phyloP scores from a whole-genome alignment of 92 coral and sea anemone species.

The Heteractis magnifica region DNA sequence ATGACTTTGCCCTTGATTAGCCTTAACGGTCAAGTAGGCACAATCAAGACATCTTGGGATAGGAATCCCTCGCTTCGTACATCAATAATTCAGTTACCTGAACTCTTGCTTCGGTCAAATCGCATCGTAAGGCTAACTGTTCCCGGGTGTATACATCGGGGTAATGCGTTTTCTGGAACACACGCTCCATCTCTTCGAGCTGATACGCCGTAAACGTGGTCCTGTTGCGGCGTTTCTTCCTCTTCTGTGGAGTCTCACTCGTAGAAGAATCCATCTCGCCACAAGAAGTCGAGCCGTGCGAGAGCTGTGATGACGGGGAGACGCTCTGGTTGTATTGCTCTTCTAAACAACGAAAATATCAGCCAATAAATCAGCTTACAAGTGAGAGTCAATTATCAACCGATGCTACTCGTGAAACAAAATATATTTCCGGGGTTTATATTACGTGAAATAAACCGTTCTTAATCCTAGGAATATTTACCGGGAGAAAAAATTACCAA shows the following conservation, averaged over 20 bases:
- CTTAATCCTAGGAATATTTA: neutral
- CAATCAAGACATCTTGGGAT: neutral
- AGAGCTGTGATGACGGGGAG: constrained; percentile 50
- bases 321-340: constrained; percentile 38
- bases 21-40: neutral
- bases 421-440: constrained; percentile 46
- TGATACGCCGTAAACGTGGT: constrained; percentile 99
- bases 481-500: neutral
- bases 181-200: constrained; percentile 97
- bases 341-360: neutral
- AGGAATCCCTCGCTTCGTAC: neutral
- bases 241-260: constrained; percentile 85
- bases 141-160: constrained; percentile 99
- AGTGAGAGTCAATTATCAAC: constrained; percentile 48
- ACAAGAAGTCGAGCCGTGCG: constrained; percentile 69
- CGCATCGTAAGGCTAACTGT: constrained; percentile 93
- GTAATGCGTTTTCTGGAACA: constrained; percentile 97
- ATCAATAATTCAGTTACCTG: constrained; percentile 63
- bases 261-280: constrained; percentile 81
- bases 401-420: constrained; percentile 15
- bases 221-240: constrained; percentile 95
- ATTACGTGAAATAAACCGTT: constrained; percentile 23
- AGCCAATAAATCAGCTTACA: neutral
- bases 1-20: constrained; percentile 9
- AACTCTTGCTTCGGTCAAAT: constrained; percentile 97